Evolutionary conservation across 2,113 vertebrate genomes (phyloP).

Genomic region (Istiophorus platypterus): DNA sequence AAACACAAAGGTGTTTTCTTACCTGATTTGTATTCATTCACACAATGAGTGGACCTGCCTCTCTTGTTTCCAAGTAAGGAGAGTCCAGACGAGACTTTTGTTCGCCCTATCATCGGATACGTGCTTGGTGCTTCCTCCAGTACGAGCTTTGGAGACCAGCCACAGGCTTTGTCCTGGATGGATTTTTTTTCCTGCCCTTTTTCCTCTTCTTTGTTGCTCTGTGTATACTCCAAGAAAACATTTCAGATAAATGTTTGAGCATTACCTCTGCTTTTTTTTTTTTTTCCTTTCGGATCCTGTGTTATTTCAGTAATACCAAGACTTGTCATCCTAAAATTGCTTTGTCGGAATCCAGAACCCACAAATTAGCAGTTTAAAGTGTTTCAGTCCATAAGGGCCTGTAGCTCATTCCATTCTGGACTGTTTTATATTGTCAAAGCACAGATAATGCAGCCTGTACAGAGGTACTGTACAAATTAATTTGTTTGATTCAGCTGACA

Average conservation of each 20-base stretch:
- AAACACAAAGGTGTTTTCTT: slow-evolving; percentile 86
- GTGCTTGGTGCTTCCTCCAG: slow-evolving; percentile 80
- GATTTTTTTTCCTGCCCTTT: slow-evolving; percentile 67
- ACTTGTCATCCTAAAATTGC: slow-evolving; percentile 51
- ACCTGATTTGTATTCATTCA: slow-evolving; percentile 87
- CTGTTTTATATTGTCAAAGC: slow-evolving; percentile 47
- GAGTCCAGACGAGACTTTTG: slow-evolving; percentile 86
- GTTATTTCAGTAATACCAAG: slow-evolving; percentile 61
- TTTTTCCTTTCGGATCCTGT: slow-evolving; percentile 19
- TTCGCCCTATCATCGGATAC: slow-evolving; percentile 82
- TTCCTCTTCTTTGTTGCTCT: slow-evolving; percentile 72
- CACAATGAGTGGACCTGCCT: slow-evolving; percentile 82
- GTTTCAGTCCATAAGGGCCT: slow-evolving; percentile 44
- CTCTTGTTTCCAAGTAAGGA: slow-evolving; percentile 86
- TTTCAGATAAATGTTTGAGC: slow-evolving; percentile 70
- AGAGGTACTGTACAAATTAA: slow-evolving; percentile 21
- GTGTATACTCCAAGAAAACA: slow-evolving; percentile 67
- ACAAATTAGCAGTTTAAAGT: slow-evolving; percentile 69
- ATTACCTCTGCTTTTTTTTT: slow-evolving; percentile 33
- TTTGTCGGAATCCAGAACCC: slow-evolving; percentile 60
- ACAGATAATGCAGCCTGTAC: slow-evolving; percentile 27
- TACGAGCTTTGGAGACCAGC: slow-evolving; percentile 75
- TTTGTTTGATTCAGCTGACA: slow-evolving; percentile 18
- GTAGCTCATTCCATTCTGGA: slow-evolving; percentile 37
- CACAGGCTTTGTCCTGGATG: slow-evolving; percentile 76